Percentiles rank a stretch among this genome's conserved stretches.
Conservation (phyloP, 2,113 vertebrate genomes). For the Thalassoma bifasciatum region DNA sequence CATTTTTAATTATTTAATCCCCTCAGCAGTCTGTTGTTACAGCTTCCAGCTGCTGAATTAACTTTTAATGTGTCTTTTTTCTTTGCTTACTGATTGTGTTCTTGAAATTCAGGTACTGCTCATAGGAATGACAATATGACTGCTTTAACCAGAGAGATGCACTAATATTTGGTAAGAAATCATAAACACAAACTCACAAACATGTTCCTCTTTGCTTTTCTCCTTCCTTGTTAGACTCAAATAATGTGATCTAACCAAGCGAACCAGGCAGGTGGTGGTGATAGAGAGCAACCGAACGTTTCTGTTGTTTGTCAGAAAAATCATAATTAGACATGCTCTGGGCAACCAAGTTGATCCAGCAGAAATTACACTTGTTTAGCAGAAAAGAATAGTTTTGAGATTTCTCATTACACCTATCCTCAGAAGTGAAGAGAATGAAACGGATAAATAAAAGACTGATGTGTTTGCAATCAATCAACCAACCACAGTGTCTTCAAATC, state of each 20-base stretch:
- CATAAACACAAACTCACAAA: background rate
- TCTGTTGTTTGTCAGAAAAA: background rate
- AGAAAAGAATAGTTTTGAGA: background rate
- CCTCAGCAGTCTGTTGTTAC: constrained; percentile 23
- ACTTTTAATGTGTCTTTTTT: constrained; percentile 14
- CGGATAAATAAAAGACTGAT: background rate
- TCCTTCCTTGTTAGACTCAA: background rate
- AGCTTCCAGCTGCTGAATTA: constrained; percentile 1
- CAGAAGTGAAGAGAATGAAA: background rate
- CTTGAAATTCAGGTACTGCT: background rate
- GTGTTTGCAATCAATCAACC: constrained; percentile 11
- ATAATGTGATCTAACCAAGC: background rate
- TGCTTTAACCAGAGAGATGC: background rate
- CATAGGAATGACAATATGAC: background rate
- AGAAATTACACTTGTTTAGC: background rate
- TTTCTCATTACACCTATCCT: background rate
- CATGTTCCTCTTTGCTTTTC: background rate
- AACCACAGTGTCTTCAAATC: background rate
- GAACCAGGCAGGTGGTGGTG: background rate
- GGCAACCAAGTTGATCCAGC: constrained; percentile 1
- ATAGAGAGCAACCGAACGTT: constrained; percentile 1
- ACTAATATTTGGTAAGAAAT: background rate
- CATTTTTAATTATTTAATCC: constrained; percentile 45
- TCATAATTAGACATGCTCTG: background rate
- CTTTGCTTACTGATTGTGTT: background rate